Base-by-base conservation (phyloP, 2,113 vertebrate genomes). In the Ophthalmolycus amberensis region DNA sequence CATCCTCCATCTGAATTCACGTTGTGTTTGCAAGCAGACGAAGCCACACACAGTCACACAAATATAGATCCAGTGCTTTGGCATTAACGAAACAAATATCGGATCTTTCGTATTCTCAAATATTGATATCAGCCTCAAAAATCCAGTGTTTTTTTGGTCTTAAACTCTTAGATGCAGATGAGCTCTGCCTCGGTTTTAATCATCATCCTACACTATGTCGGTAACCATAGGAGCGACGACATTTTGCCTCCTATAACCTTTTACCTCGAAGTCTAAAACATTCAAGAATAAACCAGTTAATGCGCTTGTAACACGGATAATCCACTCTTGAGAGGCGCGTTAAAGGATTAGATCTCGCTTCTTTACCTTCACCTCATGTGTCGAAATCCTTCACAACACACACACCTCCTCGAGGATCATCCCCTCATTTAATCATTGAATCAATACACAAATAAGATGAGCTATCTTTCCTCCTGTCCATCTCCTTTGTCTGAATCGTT, bases 361-460 rank as follows among this genome's bases (percentile, higher is more conserved):
- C 58, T 75, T 50, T 63, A 69, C 46, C 52, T 32, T 25, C 12
- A 22, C 5, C 37, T 56, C 22, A 6, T 37, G 62, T 74, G 70
- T 32, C 29, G 37, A 50, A 85, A 70, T 67, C 63, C 63, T 50
- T 34, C 18, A 20, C 63, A 62, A 56, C 34, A 40, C 48, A 63
- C 75, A 63, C 75, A 59, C 62, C 42, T 68, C 63, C 48, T 1
- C 1, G 58, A 72, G 50, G 75, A 87, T 81, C 60, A 79, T 58
- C 32, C 25, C 54, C 54, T 65, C 62, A 18, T 46, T 69, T 75
- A 71, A 90, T 85, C 86, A 50, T 66, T 59, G 54, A 85, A 87
- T 81, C 84, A 79, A 72, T 83, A 75, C 84, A 62, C 68, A 72
- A 60, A 77, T 79, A 48, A 56, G 59, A 74, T n/a, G n/a, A 22